A percentile compares a stretch with the other conserved stretches of the same genome.
Conservation (phyloP, 2,888 invertebrate species). For the Apoda limacodes region DNA sequence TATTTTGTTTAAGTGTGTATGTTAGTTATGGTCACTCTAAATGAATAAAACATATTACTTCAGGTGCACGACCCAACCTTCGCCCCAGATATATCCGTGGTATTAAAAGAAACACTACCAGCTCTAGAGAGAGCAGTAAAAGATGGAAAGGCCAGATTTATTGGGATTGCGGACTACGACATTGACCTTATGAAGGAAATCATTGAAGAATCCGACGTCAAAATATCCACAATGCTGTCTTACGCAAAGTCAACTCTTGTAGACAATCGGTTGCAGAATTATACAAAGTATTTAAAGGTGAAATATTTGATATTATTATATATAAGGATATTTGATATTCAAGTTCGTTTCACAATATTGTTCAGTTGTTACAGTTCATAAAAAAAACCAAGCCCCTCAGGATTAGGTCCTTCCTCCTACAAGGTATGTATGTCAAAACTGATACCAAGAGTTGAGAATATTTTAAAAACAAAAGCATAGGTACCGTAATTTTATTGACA, state of each 20-base stretch:
- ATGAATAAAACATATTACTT: too few relatives aligned
- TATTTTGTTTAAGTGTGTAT: too few relatives aligned
- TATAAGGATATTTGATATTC: not conserved
- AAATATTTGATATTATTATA: conserved; percentile 2
- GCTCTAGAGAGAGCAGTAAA: conserved; percentile 79
- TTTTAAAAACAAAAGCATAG: too few relatives aligned
- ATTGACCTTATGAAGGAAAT: conserved; percentile 80
- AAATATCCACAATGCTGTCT: conserved; percentile 78
- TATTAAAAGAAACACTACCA: conserved; percentile 89
- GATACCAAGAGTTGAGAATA: too few relatives aligned
- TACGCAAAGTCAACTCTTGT: conserved; percentile 85
- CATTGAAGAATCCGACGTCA: conserved; percentile 72
- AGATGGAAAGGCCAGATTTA: conserved; percentile 79
- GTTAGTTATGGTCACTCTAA: too few relatives aligned
- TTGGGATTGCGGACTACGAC: conserved; percentile 91
- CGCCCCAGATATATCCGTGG: conserved; percentile 77
- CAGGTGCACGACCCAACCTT: conserved; percentile 97
- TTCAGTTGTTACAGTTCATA: too few relatives aligned
- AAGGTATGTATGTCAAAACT: too few relatives aligned
- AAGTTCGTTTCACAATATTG: too few relatives aligned
- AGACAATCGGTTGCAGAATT: conserved; percentile 81
- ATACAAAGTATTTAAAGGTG: conserved; percentile 82
- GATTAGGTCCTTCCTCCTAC: too few relatives aligned
- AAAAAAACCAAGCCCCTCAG: too few relatives aligned
- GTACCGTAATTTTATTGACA: too few relatives aligned